Percentiles rank a stretch among this genome's conserved stretches.
Evolutionary conservation across 2,797 vertebrate species (phyloP).

Genomic region (Euthynnus affinis): DNA sequence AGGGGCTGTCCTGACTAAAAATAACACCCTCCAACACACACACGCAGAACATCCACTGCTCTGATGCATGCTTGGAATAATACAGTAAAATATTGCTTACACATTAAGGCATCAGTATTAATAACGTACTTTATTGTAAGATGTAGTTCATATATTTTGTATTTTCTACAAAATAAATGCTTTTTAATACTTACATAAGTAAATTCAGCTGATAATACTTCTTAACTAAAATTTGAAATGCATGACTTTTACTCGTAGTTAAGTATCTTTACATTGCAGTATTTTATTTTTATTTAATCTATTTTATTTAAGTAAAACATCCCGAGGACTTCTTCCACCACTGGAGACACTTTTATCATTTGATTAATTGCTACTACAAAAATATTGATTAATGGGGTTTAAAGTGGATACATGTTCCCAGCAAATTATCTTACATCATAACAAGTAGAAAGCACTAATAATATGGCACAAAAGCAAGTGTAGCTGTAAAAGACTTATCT

Average conservation of each 20-base stretch:
- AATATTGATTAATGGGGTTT: not conserved
- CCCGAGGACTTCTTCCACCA: too few relatives aligned
- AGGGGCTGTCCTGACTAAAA: constrained; percentile 55
- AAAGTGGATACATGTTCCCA: not conserved
- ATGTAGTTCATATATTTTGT: too few relatives aligned
- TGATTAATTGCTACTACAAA: too few relatives aligned
- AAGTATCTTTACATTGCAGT: not conserved
- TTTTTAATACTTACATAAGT: not conserved
- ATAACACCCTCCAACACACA: constrained; percentile 38
- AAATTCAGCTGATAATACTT: not conserved
- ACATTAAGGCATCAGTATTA: too few relatives aligned
- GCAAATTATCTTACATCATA: not conserved
- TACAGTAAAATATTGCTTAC: not conserved
- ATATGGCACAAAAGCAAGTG: not conserved
- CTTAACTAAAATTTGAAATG: not conserved
- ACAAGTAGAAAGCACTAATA: not conserved
- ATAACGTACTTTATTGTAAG: too few relatives aligned
- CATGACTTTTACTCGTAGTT: too few relatives aligned
- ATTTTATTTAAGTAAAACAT: too few relatives aligned
- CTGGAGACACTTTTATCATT: too few relatives aligned
- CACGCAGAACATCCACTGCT: not conserved
- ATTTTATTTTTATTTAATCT: too few relatives aligned
- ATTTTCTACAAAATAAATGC: not conserved
- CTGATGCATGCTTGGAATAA: not conserved
- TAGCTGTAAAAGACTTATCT: not conserved